Conservation (phyloP, 2,113 vertebrate genomes). For the Mormyrus lacerda region DNA sequence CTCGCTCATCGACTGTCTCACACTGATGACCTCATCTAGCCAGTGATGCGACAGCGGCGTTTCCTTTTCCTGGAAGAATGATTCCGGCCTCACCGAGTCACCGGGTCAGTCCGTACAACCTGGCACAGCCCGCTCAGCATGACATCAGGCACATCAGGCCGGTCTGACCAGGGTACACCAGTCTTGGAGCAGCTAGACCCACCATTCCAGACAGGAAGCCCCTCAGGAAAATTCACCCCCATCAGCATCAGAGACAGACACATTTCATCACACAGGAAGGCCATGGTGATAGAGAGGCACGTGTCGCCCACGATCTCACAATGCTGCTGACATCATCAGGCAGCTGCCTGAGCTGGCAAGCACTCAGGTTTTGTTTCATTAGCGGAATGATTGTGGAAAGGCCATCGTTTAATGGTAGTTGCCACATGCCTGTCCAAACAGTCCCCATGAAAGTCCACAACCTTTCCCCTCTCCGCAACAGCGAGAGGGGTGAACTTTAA, state of each 20-base stretch:
- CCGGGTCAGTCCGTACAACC: neutral
- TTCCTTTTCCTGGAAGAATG: neutral
- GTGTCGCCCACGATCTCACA: neutral
- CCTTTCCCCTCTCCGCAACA: neutral
- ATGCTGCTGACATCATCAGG: neutral
- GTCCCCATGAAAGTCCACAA: neutral
- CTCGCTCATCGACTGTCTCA: neutral
- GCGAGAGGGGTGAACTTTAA: neutral
- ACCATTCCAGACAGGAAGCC: neutral
- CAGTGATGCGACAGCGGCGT: neutral
- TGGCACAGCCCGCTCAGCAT: neutral
- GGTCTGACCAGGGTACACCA: slow-evolving; percentile 41
- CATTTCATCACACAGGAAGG: neutral
- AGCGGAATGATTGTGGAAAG: neutral
- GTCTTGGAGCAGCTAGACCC: slow-evolving; percentile 36
- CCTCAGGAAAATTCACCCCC: neutral
- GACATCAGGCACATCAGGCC: neutral
- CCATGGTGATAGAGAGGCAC: neutral
- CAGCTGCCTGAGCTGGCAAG: neutral
- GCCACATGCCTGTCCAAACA: neutral
- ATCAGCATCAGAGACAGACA: neutral
- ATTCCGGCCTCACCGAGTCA: neutral
- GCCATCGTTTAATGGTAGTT: neutral
- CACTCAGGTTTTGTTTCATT: neutral
- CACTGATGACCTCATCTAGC: neutral